Evolutionary conservation across 2,888 invertebrate species (phyloP), one percentile per base, ranked within the genome.

Genomic region (Synanthedon andrenaeformis): DNA sequence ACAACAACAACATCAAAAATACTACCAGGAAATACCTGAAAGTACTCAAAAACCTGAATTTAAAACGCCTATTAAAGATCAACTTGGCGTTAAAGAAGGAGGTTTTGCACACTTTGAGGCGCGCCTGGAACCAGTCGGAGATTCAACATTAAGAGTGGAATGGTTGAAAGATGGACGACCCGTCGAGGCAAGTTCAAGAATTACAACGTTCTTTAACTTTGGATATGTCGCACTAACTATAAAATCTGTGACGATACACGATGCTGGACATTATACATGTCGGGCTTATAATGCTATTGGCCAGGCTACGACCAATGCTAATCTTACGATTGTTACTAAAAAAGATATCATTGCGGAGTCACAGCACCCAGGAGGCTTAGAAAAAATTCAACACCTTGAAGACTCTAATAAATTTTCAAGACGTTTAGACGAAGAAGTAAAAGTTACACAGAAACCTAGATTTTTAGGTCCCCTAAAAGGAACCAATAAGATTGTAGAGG

Each of bases 61-160:
- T 77, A 95, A 95, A 81, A 93, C 94, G 41, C 95, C 95, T 49
- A 94, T 96, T 60, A 94, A 94, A 79, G 95, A 96, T 82, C 96
- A 96, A 86, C 82, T 92, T 53, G 93, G 93, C 71, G 91, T 96
- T 69, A 92, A 94, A 69, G 97, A 98, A 89, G 96, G 96, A 62
- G 96, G 96, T 62, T 96, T 96, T 70, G 96, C 97, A 62, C 97
- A 98, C 75, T 97, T 98, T 71, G 98, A 98, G 89, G 96, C 97
- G 63, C 93, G 97, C 61, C 90, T 98, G 52, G 97, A 97, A 80
- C 98, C 98, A 55, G 90, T 96, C 59, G 96, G 96, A 52, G 98
- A 98, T 80, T 91, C 96, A 4, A 94, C 94, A 52, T 89, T 98
- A 69, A 92, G 90, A 76, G 96, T 97, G 48, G 96, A 96, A 82